phyloP scores from a whole-genome alignment of 2,797 vertebrate genomes.

The Scolopax bukidnonensis region DNA sequence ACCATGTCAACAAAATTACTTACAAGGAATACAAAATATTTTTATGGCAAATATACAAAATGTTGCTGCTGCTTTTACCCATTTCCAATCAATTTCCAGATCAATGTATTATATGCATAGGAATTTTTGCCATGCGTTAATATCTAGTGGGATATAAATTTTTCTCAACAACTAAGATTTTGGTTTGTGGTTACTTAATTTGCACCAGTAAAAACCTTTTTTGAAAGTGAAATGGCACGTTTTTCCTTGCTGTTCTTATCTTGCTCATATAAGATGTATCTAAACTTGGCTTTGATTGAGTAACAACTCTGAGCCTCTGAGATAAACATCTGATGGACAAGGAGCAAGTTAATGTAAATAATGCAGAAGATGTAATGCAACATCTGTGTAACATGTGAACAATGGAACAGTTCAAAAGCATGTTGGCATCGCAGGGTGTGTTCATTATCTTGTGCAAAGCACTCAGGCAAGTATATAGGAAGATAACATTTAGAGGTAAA shows the following conservation, averaged over 20 bases:
- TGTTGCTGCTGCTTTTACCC: neutral
- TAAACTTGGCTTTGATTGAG: neutral
- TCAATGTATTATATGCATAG: neutral
- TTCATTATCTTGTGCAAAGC: neutral
- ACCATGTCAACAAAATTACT: neutral
- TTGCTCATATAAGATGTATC: neutral
- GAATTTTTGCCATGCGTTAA: neutral
- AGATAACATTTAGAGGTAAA: neutral
- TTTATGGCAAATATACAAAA: neutral
- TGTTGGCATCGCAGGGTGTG: neutral
- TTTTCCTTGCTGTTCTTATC: neutral
- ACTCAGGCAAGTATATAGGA: neutral
- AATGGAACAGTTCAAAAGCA: neutral
- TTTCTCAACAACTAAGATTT: neutral
- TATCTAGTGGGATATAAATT: neutral
- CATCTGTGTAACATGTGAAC: neutral
- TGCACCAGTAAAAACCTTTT: accelerated
- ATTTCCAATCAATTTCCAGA: neutral
- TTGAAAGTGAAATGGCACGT: neutral
- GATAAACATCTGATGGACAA: neutral
- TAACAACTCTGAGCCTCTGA: neutral
- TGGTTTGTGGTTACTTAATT: neutral
- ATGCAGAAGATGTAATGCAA: accelerated
- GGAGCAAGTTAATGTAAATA: neutral
- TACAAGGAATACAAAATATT: neutral